Evolutionary conservation across 2,888 invertebrate genomes (phyloP), one percentile per base, ranked within the genome.

Genomic region (Epirrhoe tristata): DNA sequence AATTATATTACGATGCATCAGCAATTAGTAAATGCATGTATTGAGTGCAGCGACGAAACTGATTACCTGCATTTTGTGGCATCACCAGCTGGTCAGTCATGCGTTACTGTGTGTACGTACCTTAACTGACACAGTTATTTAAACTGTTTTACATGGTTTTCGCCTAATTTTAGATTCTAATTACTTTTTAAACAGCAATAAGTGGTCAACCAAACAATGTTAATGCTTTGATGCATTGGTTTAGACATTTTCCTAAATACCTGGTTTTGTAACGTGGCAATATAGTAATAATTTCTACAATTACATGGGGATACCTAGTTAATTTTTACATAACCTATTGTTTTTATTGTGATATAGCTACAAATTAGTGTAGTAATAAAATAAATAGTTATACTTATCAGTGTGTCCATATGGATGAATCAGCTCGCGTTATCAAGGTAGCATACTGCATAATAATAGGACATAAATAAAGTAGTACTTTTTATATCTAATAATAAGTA

Each of bases 11-110:
- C 67, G 74, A 77, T 73, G 78, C 79, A 80, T 82, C 81, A 76
- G 74, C 78, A 76, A 80, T 80, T 77, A 72, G 74, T 76, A 78
- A 79, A 77, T 75, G 74, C 75, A 79, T 81, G 79, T 77, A 83
- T 78, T 77, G 77, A 74, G 78, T 72, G 63, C 79, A 76, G 50
- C 73, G 72, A 74, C 73, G 80, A 76, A 80, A 77, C 74, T 70
- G 73, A 75, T 81, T 77, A 76, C 62, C 74, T 71, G 64, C 69
- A 77, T 71, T 73, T 80, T 80, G 80, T 75, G 66, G 73, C 78
- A 80, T 70, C 72, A 69, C 62, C 60, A 60, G 65, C 70, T 68
- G 74, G 78, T 74, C 74, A 81, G 70, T 78, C 80, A 78, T 75
- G 81, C 81, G 77, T 72, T 69, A 71, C 77, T 43, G 76, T 80